A percentile compares a stretch with the other conserved stretches of the same genome.
Evolutionary conservation across 1,140 invertebrate species (phyloP).

Genomic region (Caenorhabditis latens): DNA sequence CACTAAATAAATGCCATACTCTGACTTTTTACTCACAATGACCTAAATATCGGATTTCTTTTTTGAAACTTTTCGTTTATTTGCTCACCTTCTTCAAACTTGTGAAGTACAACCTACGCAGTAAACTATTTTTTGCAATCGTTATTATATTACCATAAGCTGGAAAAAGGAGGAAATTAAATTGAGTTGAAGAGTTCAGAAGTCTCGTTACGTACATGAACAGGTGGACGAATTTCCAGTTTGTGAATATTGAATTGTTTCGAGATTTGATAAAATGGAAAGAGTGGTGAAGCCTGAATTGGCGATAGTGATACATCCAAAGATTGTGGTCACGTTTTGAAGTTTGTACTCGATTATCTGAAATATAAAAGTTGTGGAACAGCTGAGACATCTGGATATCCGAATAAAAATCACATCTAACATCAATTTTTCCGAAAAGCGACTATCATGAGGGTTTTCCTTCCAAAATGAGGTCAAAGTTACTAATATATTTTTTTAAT

Average conservation of each 20-base stretch:
- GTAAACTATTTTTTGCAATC: conserved; percentile 47
- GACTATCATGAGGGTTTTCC: too few relatives aligned
- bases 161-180: not conserved
- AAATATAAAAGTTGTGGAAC: not conserved
- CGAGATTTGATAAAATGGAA: not conserved
- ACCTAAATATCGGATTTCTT: conserved; percentile 13
- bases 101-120: conserved; percentile 48
- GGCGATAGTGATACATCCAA: conserved; percentile 36
- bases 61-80: not conserved
- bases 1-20: conserved; percentile 45
- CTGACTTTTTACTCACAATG: conserved; percentile 13
- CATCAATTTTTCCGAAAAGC: too few relatives aligned
- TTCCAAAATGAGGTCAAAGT: too few relatives aligned
- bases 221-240: conserved; percentile 18
- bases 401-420: too few relatives aligned
- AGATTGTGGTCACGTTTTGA: not conserved
- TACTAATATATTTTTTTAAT: too few relatives aligned
- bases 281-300: conserved; percentile 13
- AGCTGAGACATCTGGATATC: not conserved
- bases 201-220: not conserved
- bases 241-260: conserved; percentile 1
- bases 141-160: conserved; percentile 44
- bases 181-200: not conserved
- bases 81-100: conserved; percentile 45
- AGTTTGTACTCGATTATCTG: conserved; percentile 40